Evolutionary conservation across 2,888 invertebrate species (phyloP).

Genomic region (Biston stratarius): DNA sequence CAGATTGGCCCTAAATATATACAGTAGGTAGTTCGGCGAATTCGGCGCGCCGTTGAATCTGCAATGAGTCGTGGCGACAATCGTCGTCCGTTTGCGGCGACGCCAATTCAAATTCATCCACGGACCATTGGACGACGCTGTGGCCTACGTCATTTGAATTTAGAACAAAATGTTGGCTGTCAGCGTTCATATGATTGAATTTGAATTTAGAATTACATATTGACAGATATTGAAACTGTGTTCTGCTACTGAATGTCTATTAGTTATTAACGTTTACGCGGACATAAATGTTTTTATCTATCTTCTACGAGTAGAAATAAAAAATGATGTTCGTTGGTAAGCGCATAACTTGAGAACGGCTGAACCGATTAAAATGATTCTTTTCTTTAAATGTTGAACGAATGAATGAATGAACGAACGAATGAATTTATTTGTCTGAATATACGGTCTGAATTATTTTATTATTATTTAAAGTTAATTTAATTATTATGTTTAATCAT

Average conservation of each 20-base stretch:
- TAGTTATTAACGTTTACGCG: not conserved
- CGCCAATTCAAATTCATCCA: conserved; percentile 76
- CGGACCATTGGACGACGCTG: conserved; percentile 53
- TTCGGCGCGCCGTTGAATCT: conserved; percentile 56
- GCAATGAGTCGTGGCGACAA: conserved; percentile 79
- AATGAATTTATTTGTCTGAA: too few species aligned
- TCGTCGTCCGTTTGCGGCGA: conserved; percentile 79
- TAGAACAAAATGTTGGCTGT: conserved; percentile 22
- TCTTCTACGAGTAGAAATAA: too few species aligned
- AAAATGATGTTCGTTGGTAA: too few species aligned
- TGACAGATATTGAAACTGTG: not conserved
- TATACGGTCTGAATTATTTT: too few species aligned
- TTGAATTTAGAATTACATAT: conserved; percentile 3
- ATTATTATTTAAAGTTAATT: too few species aligned
- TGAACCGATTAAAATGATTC: too few species aligned
- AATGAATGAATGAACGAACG: too few species aligned
- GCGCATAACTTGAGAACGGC: too few species aligned
- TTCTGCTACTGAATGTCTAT: not conserved
- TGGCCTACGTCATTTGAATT: conserved; percentile 28
- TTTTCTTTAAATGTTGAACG: too few species aligned
- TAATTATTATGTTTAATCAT: too few species aligned
- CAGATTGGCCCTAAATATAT: conserved; percentile 58
- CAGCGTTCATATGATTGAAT: not conserved
- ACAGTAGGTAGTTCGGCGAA: conserved; percentile 68
- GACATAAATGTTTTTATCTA: not conserved